Conservation (phyloP, 2,888 invertebrate genomes). For the Xanthia togata region DNA sequence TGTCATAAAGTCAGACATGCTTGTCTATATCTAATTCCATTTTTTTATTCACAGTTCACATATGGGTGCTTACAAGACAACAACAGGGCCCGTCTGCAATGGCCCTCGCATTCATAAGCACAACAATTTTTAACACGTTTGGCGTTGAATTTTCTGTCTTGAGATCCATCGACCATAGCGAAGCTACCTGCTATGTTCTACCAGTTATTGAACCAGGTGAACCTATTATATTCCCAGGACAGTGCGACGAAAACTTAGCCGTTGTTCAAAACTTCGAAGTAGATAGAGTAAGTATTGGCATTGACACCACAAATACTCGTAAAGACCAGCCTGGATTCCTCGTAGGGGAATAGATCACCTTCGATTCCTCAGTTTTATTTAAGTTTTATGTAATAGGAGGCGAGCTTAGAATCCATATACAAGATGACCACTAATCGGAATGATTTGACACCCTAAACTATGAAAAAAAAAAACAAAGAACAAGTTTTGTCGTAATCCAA, state of each 20-base stretch:
- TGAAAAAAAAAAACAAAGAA: not conserved
- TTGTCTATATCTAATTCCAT: not conserved
- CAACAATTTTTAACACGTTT: constrained; percentile 64
- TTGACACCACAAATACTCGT: not conserved
- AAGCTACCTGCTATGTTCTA: constrained; percentile 74
- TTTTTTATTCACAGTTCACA: constrained; percentile 74
- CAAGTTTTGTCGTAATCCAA: not conserved
- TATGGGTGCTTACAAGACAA: constrained; percentile 79
- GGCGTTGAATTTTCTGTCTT: constrained; percentile 69
- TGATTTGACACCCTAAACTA: not conserved
- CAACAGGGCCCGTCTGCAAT: constrained; percentile 46
- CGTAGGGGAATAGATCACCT: not conserved
- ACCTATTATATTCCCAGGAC: constrained; percentile 79
- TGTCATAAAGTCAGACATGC: not conserved
- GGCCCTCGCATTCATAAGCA: constrained; percentile 70
- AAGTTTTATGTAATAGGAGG: not conserved
- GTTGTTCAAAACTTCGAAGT: constrained; percentile 77
- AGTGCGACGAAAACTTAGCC: constrained; percentile 74
- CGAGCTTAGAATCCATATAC: not conserved
- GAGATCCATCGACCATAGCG: constrained; percentile 70
- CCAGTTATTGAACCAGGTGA: constrained; percentile 76
- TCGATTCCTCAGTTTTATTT: not conserved
- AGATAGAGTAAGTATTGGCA: constrained; percentile 72
- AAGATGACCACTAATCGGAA: not conserved
- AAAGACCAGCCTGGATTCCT: no score